Evolutionary conservation across 2,113 vertebrate species (phyloP).

Genomic region (Dicaeum eximium): DNA sequence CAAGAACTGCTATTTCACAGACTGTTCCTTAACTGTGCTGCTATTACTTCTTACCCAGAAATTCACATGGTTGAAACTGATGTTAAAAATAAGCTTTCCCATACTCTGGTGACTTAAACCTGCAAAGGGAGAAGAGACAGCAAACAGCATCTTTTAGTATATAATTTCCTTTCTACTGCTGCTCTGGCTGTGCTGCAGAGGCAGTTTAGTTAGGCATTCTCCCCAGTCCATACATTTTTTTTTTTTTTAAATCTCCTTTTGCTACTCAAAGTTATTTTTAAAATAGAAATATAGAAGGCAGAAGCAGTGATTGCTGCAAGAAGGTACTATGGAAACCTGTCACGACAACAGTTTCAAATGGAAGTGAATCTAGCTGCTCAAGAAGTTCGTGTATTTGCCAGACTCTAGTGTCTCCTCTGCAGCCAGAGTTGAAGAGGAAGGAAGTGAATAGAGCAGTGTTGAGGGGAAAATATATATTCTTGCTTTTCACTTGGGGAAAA

Average conservation of each 20-base stretch:
- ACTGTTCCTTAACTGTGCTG: background rate
- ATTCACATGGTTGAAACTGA: background rate
- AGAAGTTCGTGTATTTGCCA: slow-evolving; percentile 14
- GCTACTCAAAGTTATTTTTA: slow-evolving; percentile 31
- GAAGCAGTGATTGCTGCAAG: slow-evolving; percentile 15
- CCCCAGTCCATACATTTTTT: rapidly evolving
- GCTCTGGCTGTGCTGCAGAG: background rate
- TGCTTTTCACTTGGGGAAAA: background rate
- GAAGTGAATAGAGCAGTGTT: background rate
- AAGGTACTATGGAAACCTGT: slow-evolving; percentile 50
- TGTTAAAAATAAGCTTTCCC: background rate
- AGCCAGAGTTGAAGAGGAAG: background rate
- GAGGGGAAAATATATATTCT: background rate
- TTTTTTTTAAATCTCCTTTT: background rate
- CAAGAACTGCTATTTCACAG: background rate
- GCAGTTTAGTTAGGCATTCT: background rate
- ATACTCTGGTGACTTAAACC: background rate
- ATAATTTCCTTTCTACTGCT: background rate
- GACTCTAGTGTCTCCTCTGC: background rate
- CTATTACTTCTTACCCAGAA: background rate
- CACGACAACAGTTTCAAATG: slow-evolving; percentile 16
- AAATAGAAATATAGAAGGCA: slow-evolving; percentile 52
- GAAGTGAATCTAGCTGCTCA: background rate
- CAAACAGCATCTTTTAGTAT: background rate
- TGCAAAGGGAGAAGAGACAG: background rate